Evolutionary conservation across 2,888 invertebrate species (phyloP).

Genomic region (Nomada ruficornis): DNA sequence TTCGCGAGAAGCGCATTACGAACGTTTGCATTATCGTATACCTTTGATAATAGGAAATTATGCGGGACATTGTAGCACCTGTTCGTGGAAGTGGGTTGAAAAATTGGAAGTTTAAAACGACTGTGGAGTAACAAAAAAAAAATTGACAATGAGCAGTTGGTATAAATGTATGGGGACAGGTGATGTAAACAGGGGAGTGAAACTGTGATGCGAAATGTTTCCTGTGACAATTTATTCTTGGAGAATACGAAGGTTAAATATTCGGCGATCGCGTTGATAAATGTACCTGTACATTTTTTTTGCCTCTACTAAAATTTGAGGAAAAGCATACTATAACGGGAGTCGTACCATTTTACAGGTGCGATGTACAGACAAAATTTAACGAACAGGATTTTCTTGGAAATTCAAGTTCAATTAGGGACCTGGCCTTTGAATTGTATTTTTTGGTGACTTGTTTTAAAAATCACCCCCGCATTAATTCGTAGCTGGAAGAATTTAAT

Average conservation of each 20-base stretch:
- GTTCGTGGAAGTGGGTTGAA: not conserved
- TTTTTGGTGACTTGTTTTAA: not conserved
- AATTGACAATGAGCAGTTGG: no score
- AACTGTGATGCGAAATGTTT: not conserved
- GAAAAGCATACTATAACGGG: not conserved
- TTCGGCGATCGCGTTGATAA: slow-evolving; percentile 6
- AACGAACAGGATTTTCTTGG: not conserved
- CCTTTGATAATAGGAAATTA: not conserved
- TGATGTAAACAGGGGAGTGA: not conserved
- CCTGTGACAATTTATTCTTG: not conserved
- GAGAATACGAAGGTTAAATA: not conserved
- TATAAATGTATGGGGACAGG: not conserved
- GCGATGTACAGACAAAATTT: not conserved
- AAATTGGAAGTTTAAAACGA: no score
- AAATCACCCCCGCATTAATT: not conserved
- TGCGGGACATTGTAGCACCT: not conserved
- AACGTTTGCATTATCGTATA: not conserved
- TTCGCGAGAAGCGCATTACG: slow-evolving; percentile 2
- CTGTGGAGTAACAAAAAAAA: no score
- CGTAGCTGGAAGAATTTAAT: not conserved
- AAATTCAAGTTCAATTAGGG: not conserved
- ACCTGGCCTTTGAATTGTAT: not conserved
- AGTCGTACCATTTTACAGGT: not conserved
- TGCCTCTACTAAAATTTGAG: not conserved
- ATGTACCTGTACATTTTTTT: slow-evolving; percentile 1